Conservation (phyloP, 2,888 invertebrate genomes). For the Morpho deidamia region DNA sequence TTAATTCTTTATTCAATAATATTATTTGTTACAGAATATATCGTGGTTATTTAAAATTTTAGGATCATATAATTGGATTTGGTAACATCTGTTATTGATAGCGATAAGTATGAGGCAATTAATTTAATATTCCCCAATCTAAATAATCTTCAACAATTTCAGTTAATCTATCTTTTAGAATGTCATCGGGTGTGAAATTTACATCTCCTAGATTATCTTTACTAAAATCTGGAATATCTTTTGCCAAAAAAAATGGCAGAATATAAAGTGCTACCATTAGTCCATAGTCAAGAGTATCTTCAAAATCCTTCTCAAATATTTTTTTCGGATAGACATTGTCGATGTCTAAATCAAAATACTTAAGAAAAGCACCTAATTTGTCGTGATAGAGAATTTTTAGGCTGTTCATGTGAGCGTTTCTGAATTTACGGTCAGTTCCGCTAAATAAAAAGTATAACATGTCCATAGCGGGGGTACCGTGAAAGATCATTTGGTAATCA, state of each 20-base stretch:
- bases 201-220: slow-evolving; percentile 17
- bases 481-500: slow-evolving; percentile 32
- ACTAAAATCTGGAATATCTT: slow-evolving; percentile 25
- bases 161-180: slow-evolving; percentile 24
- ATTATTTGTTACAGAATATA: too few relatives aligned
- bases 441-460: slow-evolving; percentile 32
- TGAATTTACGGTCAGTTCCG: slow-evolving; percentile 29
- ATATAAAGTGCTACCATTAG: slow-evolving; percentile 17
- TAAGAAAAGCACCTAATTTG: slow-evolving; percentile 30
- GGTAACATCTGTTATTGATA: too few relatives aligned
- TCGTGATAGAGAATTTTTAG: slow-evolving; percentile 37
- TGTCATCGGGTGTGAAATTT: slow-evolving; percentile 17
- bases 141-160: slow-evolving; percentile 35
- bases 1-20: too few relatives aligned
- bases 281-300: slow-evolving; percentile 24
- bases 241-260: slow-evolving; percentile 25
- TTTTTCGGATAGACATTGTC: slow-evolving; percentile 25
- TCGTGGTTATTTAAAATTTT: too few relatives aligned
- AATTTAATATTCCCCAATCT: slow-evolving; percentile 29
- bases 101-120: too few relatives aligned
- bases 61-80: too few relatives aligned
- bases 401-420: slow-evolving; percentile 30
- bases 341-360: slow-evolving; percentile 34
- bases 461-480: slow-evolving; percentile 31
- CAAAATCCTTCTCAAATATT: slow-evolving; percentile 25